Evolutionary conservation across 2,113 vertebrate species (phyloP).

Genomic region (Peucedramus taeniatus): DNA sequence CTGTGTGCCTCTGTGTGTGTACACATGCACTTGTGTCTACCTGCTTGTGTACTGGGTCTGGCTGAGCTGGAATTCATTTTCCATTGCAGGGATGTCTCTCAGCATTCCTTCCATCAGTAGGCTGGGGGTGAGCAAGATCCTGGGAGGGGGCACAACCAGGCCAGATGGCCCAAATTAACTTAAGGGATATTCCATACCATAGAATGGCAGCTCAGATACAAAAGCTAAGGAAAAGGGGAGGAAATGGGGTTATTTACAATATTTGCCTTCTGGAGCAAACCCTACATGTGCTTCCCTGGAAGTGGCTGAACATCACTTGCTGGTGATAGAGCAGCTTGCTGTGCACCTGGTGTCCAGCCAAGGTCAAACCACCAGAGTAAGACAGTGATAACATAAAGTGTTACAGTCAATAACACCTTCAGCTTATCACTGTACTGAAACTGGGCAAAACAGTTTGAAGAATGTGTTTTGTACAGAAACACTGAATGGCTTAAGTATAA

Average conservation of each 20-base stretch:
- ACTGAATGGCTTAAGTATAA: neutral
- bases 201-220: neutral
- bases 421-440: neutral
- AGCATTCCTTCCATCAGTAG: neutral
- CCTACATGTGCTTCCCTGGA: neutral
- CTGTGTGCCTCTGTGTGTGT: neutral
- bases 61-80: neutral
- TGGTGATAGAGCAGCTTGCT: neutral
- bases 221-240: neutral
- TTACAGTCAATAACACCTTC: neutral
- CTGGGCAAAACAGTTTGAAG: neutral
- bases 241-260: neutral
- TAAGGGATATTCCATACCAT: neutral
- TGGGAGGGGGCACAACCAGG: neutral
- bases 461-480: neutral
- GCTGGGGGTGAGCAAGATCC: neutral
- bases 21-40: rapidly evolving
- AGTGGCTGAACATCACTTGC: neutral
- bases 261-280: neutral
- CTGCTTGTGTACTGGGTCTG: neutral
- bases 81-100: neutral
- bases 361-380: neutral
- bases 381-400: too few relatives aligned
- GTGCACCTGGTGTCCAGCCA: neutral
- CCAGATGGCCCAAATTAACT: neutral